Evolutionary conservation across 2,797 vertebrate species (phyloP), one percentile per base, ranked within the genome.

Genomic region (Masticophis lateralis): DNA sequence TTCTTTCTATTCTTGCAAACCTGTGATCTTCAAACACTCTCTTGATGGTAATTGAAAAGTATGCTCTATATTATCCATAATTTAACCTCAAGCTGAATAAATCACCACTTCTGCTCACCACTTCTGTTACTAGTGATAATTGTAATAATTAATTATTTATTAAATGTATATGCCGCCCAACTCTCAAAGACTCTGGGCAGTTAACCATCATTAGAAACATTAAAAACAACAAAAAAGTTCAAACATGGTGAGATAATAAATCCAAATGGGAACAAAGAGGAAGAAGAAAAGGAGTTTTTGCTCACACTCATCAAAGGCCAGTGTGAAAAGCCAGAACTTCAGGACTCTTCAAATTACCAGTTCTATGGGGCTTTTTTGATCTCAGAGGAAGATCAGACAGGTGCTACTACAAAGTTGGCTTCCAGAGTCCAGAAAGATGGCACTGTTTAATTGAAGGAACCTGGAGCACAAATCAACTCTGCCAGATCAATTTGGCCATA

Each of bases 41-140:
- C 43, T 59, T 22, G 43, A 37, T 2, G 63, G 2, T 63, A 37
- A 51, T 22, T 47, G 37, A 47, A 91, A 55, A 63, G 28, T n/a
- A 22, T 91, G 10, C 5, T 61, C 18, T 69, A 43, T 12, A n/a
- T 59, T 86, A 28, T 86, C 74, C n/a, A 74, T 57, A 43, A 88
- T 79, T 22, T 47, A 9, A 37, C 94, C 90, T 27, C 56, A 93
- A 93, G 95, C 55, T 95, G 5, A 94, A 8, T 89, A 1, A 56
- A 8, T 7, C 0, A 92, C 12, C 37, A 91, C 94, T 95, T 92
- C 69, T 94, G 56, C 20, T 95, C 89, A n/a, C n/a, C n/a, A n/a
- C n/a, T n/a, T n/a, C n/a, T n/a, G 27, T 4, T 87, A 86, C 88
- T 92, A 95, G 96, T 86, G 56, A 88, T 56, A n/a, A 90, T 16